Conservation (phyloP, 2,888 invertebrate genomes). For the Cinara cedri region DNA sequence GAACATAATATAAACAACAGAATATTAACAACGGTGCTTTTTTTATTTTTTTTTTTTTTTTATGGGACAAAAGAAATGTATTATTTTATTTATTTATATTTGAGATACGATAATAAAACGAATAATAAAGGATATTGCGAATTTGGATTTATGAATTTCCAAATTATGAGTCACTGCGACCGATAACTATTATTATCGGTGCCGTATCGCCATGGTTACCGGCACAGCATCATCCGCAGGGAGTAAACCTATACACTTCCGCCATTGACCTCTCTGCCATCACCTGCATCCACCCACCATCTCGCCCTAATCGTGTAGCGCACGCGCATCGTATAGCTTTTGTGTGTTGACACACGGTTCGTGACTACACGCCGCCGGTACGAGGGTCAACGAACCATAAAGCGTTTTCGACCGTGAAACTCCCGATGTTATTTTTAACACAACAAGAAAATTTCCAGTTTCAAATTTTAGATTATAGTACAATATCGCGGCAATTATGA, state of each 20-base stretch:
- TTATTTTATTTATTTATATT: background rate
- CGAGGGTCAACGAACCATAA: constrained; percentile 48
- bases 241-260: constrained; percentile 46
- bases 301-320: constrained; percentile 10
- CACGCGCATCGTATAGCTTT: constrained; percentile 31
- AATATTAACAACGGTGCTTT: too few relatives aligned
- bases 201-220: constrained; percentile 46
- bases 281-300: constrained; percentile 45
- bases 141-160: constrained; percentile 28
- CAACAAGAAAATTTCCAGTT: background rate
- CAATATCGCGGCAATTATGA: background rate
- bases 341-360: constrained; percentile 48
- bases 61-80: too few relatives aligned
- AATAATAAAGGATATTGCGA: background rate
- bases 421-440: constrained; percentile 22
- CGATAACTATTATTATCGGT: constrained; percentile 10
- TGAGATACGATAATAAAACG: background rate
- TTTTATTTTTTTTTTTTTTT: too few relatives aligned
- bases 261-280: constrained; percentile 47
- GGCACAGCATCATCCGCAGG: constrained; percentile 26
- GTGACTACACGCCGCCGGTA: constrained; percentile 30
- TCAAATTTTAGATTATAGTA: background rate
- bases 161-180: constrained; percentile 19
- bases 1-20: too few relatives aligned
- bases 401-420: constrained; percentile 41